phyloP scores from a whole-genome alignment of 2,797 vertebrate species.

The Microtus obscurus region DNA sequence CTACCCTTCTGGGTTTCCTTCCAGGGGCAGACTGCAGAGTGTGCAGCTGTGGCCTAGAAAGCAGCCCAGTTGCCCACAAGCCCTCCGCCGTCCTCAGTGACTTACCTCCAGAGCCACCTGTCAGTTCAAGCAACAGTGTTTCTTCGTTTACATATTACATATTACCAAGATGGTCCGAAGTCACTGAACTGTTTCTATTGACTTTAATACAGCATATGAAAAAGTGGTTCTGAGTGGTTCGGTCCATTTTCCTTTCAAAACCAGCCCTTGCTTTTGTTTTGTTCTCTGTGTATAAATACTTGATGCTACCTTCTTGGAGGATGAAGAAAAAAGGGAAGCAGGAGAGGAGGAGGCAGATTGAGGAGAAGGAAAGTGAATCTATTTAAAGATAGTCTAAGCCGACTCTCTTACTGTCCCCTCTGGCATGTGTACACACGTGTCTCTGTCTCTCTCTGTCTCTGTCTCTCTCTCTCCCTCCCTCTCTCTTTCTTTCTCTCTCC shows the following conservation, averaged over 20 bases:
- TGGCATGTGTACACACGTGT: no score
- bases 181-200: neutral
- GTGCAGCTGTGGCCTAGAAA: neutral
- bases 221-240: neutral
- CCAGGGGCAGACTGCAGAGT: neutral
- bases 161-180: neutral
- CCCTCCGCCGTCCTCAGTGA: neutral
- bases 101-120: neutral
- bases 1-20: neutral
- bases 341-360: neutral
- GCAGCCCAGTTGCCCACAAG: neutral
- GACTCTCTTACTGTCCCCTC: no score
- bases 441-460: no score
- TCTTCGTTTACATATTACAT: neutral
- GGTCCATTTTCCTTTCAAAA: neutral
- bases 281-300: neutral
- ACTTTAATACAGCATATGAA: neutral
- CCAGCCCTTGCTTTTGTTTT: neutral
- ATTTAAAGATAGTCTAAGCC: neutral
- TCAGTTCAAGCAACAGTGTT: accelerated
- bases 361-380: neutral
- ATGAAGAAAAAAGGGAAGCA: neutral
- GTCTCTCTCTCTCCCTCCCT: no score
- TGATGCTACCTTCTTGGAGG: neutral
- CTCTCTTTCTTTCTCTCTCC: no score